A percentile compares a stretch with the other conserved stretches of the same genome.
phyloP scores from a whole-genome alignment of 2,797 vertebrate genomes.

The Tinamus major region DNA sequence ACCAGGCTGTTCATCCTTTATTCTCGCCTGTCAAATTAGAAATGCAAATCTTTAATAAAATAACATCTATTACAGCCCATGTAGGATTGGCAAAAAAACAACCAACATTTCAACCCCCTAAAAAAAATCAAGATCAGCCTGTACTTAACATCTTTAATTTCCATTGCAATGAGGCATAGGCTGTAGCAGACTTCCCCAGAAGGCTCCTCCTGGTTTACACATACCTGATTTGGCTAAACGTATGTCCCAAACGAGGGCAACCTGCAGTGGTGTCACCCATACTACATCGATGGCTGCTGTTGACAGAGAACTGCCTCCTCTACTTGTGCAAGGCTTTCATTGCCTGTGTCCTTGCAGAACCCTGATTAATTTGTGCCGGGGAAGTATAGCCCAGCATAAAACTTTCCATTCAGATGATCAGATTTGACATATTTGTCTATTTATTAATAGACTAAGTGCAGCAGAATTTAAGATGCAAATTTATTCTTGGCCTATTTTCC shows the following conservation, averaged over 20 bases:
- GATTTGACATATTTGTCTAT: conserved; percentile 51
- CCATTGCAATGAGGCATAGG: not conserved
- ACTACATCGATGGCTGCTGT: not conserved
- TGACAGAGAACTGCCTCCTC: fast-evolving
- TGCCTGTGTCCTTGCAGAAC: not conserved
- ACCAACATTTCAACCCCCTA: not conserved
- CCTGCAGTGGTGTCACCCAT: not conserved
- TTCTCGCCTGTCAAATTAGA: not conserved
- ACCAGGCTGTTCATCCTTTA: not conserved
- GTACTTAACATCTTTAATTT: not conserved
- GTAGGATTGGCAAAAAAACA: not conserved
- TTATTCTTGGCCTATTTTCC: conserved; percentile 72
- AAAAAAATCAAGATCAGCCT: not conserved
- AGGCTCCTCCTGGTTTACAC: not conserved
- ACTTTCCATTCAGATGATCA: conserved; percentile 33
- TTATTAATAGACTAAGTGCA: conserved; percentile 61
- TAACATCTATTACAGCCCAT: not conserved
- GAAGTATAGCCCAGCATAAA: not conserved
- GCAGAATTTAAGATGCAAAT: conserved; percentile 65
- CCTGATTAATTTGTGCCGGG: not conserved
- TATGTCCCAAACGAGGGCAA: not conserved
- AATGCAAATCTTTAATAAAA: not conserved
- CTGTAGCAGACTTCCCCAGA: not conserved
- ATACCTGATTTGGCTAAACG: not conserved
- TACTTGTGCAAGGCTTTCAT: fast-evolving